A percentile compares a stretch with the other conserved stretches of the same genome.
These are phyloP conservation scores for Trichonephila clavata DNA, from an alignment of 1,140 invertebrate species.

Conservation along the genomic window DNA sequence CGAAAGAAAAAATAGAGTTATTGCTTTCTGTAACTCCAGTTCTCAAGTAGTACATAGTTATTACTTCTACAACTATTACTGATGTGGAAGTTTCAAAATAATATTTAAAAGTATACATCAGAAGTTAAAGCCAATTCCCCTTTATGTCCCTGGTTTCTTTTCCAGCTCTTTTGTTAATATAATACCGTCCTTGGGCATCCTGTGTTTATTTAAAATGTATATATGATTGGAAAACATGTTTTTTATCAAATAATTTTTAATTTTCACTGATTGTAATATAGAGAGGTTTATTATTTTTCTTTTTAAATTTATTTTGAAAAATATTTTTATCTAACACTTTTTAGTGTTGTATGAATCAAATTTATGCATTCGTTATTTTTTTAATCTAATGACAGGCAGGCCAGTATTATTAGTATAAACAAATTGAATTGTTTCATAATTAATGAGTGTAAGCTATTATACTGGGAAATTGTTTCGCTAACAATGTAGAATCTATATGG, in stretches of 20 bases:
- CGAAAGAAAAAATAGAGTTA: constrained; percentile 61
- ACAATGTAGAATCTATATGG: constrained; percentile 28
- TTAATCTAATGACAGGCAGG: constrained; percentile 16
- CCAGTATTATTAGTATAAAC: constrained; percentile 46
- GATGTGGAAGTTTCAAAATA: constrained; percentile 57
- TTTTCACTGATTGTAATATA: background rate
- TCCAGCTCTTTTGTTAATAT: constrained; percentile 37
- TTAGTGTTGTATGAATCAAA: background rate
- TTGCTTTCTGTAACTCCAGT: constrained; percentile 74
- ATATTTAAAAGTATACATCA: constrained; percentile 52
- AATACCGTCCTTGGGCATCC: constrained; percentile 67
- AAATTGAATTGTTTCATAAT: background rate
- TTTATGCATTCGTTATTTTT: background rate
- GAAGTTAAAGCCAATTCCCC: constrained; percentile 30
- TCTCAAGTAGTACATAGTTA: constrained; percentile 75
- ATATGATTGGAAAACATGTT: constrained; percentile 17
- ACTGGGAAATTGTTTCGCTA: background rate
- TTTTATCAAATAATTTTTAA: background rate
- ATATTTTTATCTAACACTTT: background rate
- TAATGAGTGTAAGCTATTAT: background rate
- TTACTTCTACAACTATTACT: constrained; percentile 61
- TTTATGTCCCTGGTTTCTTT: constrained; percentile 1
- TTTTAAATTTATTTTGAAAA: background rate
- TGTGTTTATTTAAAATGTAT: constrained; percentile 27
- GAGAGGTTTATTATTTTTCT: constrained; percentile 39